These are phyloP conservation scores for Moxostoma hubbsi DNA, from an alignment of 2,797 vertebrate genomes.

Conservation along the genomic window DNA sequence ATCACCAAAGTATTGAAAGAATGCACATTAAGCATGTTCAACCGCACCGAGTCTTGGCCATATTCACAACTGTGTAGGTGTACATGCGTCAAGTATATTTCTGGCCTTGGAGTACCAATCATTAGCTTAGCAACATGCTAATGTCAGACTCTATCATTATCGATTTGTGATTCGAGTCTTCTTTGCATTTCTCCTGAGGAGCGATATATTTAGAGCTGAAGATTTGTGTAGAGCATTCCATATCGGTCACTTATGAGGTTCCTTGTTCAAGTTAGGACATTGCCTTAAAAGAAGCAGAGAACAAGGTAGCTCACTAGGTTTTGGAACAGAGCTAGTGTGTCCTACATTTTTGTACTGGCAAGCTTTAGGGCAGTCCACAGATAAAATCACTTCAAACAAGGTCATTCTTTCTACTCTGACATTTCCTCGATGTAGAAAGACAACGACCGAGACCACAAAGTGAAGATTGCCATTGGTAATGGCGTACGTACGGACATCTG, in stretches of 20 bases:
- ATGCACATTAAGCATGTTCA: no score
- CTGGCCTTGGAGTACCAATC: no score
- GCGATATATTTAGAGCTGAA: no score
- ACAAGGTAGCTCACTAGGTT: not conserved
- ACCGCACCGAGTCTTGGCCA: no score
- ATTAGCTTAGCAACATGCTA: no score
- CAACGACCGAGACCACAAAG: constrained; percentile 82
- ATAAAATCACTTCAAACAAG: not conserved
- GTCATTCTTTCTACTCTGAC: not conserved
- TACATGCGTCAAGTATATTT: no score
- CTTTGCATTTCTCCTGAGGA: no score
- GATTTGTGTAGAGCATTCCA: not conserved
- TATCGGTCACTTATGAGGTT: not conserved
- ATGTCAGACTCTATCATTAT: no score
- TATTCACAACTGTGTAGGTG: no score
- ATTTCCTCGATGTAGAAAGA: constrained; percentile 74
- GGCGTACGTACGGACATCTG: constrained; percentile 85
- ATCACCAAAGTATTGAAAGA: no score
- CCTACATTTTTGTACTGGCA: not conserved
- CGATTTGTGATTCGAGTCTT: no score
- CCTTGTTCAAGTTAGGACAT: not conserved
- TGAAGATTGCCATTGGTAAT: constrained; percentile 87
- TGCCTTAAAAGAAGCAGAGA: not conserved
- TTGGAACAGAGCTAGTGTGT: not conserved
- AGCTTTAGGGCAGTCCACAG: not conserved